Conservation (phyloP, 2,113 vertebrate species). For the Promerops cafer region DNA sequence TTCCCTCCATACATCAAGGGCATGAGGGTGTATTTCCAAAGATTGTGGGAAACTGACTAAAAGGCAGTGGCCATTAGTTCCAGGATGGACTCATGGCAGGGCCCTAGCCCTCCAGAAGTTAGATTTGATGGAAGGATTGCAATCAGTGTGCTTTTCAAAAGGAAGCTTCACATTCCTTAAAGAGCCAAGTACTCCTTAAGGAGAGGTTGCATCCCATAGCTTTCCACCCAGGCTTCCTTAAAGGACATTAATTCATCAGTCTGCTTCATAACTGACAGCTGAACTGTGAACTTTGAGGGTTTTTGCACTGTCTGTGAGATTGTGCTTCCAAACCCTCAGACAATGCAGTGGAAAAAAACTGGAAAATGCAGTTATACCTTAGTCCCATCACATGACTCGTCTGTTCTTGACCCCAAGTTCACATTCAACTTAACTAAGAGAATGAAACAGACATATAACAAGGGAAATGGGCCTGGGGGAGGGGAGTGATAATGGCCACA, state of each 20-base stretch:
- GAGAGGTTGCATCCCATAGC: neutral
- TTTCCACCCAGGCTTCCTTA: neutral
- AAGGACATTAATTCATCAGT: neutral
- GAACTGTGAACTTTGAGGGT: slow-evolving; percentile 14
- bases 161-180: neutral
- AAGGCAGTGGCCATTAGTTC: neutral
- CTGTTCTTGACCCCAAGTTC: slow-evolving; percentile 51
- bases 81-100: neutral
- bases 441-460: slow-evolving; percentile 52
- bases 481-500: slow-evolving; percentile 21
- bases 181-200: neutral
- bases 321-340: slow-evolving; percentile 5
- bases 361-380: slow-evolving; percentile 27
- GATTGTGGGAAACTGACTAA: neutral
- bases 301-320: neutral
- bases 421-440: slow-evolving; percentile 48
- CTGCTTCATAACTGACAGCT: slow-evolving; percentile 6
- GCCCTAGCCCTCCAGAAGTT: neutral
- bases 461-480: neutral
- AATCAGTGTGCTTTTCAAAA: neutral
- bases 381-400: slow-evolving; percentile 18
- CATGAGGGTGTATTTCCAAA: neutral
- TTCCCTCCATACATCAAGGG: neutral
- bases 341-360: slow-evolving; percentile 32
- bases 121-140: neutral